Base-by-base conservation (phyloP, 1,140 invertebrate genomes). In the Phenacoccus solenopsis region DNA sequence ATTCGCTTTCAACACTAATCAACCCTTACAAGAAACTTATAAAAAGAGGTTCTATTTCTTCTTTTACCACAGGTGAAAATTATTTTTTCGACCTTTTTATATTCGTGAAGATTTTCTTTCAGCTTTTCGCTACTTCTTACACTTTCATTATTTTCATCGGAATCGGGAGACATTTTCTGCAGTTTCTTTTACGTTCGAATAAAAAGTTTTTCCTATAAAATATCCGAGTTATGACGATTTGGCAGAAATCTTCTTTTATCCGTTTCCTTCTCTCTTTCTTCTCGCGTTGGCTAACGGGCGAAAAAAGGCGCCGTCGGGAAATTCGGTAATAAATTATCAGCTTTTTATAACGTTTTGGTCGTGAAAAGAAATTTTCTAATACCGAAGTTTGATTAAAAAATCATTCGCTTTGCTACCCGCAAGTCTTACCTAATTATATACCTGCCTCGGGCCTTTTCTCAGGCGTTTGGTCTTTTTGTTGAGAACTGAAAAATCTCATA, bases 31-130 rank as follows among this genome's bases (percentile, higher is more conserved):
- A 64, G 59, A 64, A 64, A 64, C 59, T 64, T 64, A 27, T 64
- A 64, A 24, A 64, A 25, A 64, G 25, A 64, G 59, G 59, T 64
- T 64, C 59, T 24, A 64, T 64, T 64, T 64, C 59, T 22, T 20
- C 16, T 64, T 64, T 64, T 64, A 64, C 25, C 59, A 64, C 59
- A 64, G 59, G 59, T 64, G 59, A 64, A 64, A 64, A 64, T 64
- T 64, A 64, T 64, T 64, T 64, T 64, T 64, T 22, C 59, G 59
- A 25, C 59, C 25, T 64, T 64, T 64, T 64, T 64, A 25, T 64
- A 24, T 64, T 64, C 59, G 38, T n/a, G 2, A 49, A 49, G 38
- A 49, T 49, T 49, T 49, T n/a, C 38, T 49, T 49, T 49, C 38
- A 49, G 38, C 38, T 49, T 49, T 49, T 49, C 20, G 38, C 38